Base-by-base conservation (phyloP, 2,797 vertebrate genomes). In the Micrastur ruficollis region DNA sequence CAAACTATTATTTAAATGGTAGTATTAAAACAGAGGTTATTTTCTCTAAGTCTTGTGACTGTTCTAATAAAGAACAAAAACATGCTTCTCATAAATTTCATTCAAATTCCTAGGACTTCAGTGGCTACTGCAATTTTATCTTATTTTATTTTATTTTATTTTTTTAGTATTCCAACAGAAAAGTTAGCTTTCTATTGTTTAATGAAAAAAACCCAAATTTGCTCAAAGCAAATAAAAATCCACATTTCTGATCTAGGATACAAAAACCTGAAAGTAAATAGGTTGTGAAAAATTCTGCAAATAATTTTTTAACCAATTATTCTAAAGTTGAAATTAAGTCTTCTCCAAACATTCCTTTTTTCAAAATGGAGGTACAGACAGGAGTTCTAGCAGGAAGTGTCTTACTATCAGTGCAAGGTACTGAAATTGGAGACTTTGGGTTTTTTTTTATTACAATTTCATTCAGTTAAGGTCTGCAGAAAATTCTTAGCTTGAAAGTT, bases 91-190 rank as follows among this genome's bases (percentile, higher is more conserved):
- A 34, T 62, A 85, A 72, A 13, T 5, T 25, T 56, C 7, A 36
- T 67, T 7, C 5, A 67, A 59, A 83, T 59, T 65, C 6, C 7
- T 18, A 62, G 23, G 16, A 36, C 8, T 65, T 66, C 14, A 2
- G 4, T 40, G 0, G 0, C 3, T 52, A 15, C 11, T 26, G 5
- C 0, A 4, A 21, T 56, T 63, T 65, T 8, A 21, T 21, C 50
- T 73, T 59, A 3, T 46, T 29, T 34, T 19, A 11, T 12, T 31
- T 55, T 12, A 25, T 27, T 50, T 34, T 16, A 18, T 25, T 27
- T 62, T 67, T 55, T 36, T 18, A 40, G 5, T 22, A 25, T 42
- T 52, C 20, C 44, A 61, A 17, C 3, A 49, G 11, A 14, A 73
- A 68, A 38, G 58, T 91, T 38, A 27, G 2, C 9, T 63, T 89